Base-by-base conservation (phyloP, 1,140 invertebrate species). In the Neotoxoptera formosana region DNA sequence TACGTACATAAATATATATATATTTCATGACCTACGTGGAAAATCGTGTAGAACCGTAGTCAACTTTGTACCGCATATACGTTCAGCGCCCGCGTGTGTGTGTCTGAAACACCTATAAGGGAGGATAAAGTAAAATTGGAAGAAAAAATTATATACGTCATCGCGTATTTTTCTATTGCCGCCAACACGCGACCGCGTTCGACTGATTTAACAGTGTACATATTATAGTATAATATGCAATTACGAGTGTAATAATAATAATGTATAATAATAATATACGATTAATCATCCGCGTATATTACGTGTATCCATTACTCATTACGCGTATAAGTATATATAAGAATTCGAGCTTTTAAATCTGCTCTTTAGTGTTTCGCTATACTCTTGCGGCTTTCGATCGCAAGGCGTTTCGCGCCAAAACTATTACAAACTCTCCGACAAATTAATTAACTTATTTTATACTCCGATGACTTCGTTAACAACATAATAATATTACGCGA, bases 371-470 rank as follows among this genome's bases (percentile, higher is more conserved):
- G 34, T 83, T 83, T 41, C 81, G n/a, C n/a, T n/a, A n/a, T 7
- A 36, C 34, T 83, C 36, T 9, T 25, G 83, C 11, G 14, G 25
- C 23, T 86, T 25, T 86, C 23, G 45, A 86, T 45, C 25, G 23
- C 36, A 86, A 9, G 4, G 9, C 25, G 4, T 86, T 41, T 86
- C 23, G 21, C 41, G 21, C 36, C 36, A 86, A 86, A 45, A 86
- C 36, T 45, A 86, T 86, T 45, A 86, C 83, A 45, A 86, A 86
- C 83, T 45, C 34, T 36, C 36, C 41, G 23, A 41, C 83, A 45
- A 86, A 86, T 86, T 86, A 86, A 86, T 86, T 25, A 86, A 41
- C 36, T 41, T 86, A 86, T 45, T 86, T 76, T 76, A 86, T 86
- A 41, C 36, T 86, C 36, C 11, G 23, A 86, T 41, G 36, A 86